Percentiles rank a stretch among this genome's conserved stretches.
phyloP scores from a whole-genome alignment of 2,113 vertebrate species.

The Alosa alosa region DNA sequence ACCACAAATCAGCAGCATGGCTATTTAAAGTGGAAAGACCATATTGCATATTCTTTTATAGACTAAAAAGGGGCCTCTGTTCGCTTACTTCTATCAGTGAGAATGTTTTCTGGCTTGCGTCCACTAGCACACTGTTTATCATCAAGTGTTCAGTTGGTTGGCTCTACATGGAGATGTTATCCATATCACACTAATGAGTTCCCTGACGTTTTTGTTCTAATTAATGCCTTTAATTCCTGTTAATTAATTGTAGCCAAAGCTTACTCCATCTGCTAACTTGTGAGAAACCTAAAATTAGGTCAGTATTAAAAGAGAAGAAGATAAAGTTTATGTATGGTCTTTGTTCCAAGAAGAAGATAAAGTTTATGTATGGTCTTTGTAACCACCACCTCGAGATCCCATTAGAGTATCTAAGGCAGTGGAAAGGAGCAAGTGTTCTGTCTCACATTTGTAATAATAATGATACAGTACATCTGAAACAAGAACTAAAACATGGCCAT shows the following conservation, averaged over 20 bases:
- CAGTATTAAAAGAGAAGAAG: conserved; percentile 57
- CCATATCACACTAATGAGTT: conserved; percentile 69
- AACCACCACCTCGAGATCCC: not conserved
- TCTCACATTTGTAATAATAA: not conserved
- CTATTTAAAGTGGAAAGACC: conserved; percentile 55
- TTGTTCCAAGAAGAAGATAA: conserved; percentile 24
- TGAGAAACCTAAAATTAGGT: conserved; percentile 61
- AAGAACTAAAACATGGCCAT: not conserved
- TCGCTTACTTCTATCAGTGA: conserved; percentile 61
- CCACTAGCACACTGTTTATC: conserved; percentile 59
- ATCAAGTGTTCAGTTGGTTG: conserved; percentile 63
- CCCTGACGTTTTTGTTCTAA: conserved; percentile 68
- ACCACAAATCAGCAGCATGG: conserved; percentile 37
- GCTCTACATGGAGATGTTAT: conserved; percentile 64
- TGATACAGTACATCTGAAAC: too few species aligned
- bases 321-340: not conserved
- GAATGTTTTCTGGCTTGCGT: conserved; percentile 45
- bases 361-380: not conserved
- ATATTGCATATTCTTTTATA: conserved; percentile 54
- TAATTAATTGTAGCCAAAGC: conserved; percentile 77
- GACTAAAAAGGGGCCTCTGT: conserved; percentile 47
- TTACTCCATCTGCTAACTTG: conserved; percentile 61
- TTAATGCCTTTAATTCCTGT: conserved; percentile 71
- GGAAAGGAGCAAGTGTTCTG: not conserved
- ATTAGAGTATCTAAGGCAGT: not conserved